Conservation (phyloP, 2,113 vertebrate species). For the Rhynchomys soricoides region DNA sequence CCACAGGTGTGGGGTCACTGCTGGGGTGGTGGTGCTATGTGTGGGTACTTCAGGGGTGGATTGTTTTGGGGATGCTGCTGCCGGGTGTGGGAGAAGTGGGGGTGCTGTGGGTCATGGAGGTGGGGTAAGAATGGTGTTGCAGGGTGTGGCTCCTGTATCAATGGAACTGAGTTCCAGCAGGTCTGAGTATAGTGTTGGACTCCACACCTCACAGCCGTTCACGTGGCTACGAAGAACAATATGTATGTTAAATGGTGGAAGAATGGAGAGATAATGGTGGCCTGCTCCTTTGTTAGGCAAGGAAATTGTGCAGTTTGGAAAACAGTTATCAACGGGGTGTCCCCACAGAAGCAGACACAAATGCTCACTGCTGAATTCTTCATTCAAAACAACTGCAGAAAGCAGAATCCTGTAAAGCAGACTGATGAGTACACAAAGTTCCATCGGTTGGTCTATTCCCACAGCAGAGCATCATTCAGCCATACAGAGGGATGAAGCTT, state of each 20-base stretch:
- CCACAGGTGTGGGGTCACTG: not conserved
- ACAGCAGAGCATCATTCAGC: too few relatives aligned
- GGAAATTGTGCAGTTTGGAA: not conserved
- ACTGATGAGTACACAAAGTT: not conserved
- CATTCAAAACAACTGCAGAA: not conserved
- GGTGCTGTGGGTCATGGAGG: not conserved
- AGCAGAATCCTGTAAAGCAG: not conserved
- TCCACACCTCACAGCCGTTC: not conserved
- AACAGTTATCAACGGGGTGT: not conserved
- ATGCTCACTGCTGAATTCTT: not conserved
- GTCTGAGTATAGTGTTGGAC: not conserved
- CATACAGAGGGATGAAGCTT: not conserved
- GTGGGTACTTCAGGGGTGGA: not conserved
- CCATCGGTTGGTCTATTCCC: too few relatives aligned
- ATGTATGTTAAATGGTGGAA: too few relatives aligned
- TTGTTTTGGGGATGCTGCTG: not conserved
- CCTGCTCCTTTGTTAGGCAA: not conserved
- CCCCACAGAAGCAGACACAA: not conserved
- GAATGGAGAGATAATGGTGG: not conserved
- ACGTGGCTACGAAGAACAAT: not conserved
- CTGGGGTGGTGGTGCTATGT: not conserved
- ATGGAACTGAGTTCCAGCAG: not conserved
- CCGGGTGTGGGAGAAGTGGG: not conserved
- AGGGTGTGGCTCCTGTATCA: not conserved
- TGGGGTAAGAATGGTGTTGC: not conserved